Evolutionary conservation across 2,888 invertebrate species (phyloP), one percentile per base, ranked within the genome.

Genomic region (Dynastes tityus): DNA sequence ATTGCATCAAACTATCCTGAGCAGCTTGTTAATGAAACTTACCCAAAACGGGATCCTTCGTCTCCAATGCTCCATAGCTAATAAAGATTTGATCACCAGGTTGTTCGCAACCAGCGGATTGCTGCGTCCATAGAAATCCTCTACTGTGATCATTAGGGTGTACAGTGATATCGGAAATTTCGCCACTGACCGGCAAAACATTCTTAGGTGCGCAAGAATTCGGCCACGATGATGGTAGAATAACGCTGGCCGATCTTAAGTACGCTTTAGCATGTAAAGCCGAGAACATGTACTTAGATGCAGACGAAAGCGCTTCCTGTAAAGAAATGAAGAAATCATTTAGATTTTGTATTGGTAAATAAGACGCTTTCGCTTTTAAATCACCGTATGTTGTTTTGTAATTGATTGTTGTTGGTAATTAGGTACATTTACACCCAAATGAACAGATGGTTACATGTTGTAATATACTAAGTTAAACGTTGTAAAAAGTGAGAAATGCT

Each of bases 141-240:
- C 91, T 87, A 4, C 90, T 89, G 81, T 91, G 90, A 37, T 90
- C 90, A 6, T 81, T 81, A 2, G 90, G 90, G 32, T 91, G 87
- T 40, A 90, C 85, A 6, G 89, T 89, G 67, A 93, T 87, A 83
- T 93, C 92, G 9, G 91, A 89, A 45, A 87, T 84, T 82, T 91
- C 91, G n/a, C 91, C 91, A 79, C 89, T 89, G 40, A 90, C 89
- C 76, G 89, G 87, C 61, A 88, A 84, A 22, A 90, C 88, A 53
- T 85, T 81, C 22, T 84, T 84, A 13, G 85, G 82, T 63, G 86
- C 87, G 84, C 91, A 91, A 22, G 88, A 87, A 82, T 90, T 89
- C 16, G 90, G 89, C 93, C 93, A 94, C 49, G 90, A 88, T 64
- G 89, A 85, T 5, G 93, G 93, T 79, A 93, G 88, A 78, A 92